Conservation (phyloP, 2,113 vertebrate genomes). For the Cercopithecus mona region DNA sequence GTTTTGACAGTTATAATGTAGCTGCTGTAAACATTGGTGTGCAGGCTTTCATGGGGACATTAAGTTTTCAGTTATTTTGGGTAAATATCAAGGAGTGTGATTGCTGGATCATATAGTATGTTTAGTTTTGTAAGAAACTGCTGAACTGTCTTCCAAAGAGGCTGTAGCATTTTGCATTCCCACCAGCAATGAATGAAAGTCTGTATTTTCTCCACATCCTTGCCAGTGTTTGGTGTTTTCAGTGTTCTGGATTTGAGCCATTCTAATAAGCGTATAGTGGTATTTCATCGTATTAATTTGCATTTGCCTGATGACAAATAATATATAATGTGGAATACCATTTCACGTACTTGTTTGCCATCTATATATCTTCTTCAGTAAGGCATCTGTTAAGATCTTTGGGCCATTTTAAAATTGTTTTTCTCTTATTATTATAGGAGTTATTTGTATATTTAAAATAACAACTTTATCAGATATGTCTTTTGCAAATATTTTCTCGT, state of each 20-base stretch:
- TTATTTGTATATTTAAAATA: background rate
- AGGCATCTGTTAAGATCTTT: background rate
- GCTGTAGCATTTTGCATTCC: background rate
- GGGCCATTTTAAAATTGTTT: background rate
- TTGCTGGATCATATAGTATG: background rate
- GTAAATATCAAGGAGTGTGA: background rate
- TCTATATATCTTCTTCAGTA: background rate
- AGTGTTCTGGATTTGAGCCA: background rate
- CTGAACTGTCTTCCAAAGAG: background rate
- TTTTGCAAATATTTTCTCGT: background rate
- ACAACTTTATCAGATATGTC: background rate
- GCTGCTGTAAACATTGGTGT: background rate
- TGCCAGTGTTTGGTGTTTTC: no score
- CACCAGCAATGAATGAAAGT: no score
- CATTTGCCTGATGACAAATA: background rate
- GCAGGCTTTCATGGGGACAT: background rate
- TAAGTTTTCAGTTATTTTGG: background rate
- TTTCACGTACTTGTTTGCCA: background rate
- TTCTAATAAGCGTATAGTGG: background rate
- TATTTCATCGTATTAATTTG: background rate
- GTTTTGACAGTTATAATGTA: background rate
- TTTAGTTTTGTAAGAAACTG: background rate
- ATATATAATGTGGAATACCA: background rate
- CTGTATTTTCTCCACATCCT: background rate
- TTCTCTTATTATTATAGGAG: background rate